Evolutionary conservation across 2,113 vertebrate genomes (phyloP), one percentile per base, ranked within the genome.

Genomic region (Embiotoca jacksoni): DNA sequence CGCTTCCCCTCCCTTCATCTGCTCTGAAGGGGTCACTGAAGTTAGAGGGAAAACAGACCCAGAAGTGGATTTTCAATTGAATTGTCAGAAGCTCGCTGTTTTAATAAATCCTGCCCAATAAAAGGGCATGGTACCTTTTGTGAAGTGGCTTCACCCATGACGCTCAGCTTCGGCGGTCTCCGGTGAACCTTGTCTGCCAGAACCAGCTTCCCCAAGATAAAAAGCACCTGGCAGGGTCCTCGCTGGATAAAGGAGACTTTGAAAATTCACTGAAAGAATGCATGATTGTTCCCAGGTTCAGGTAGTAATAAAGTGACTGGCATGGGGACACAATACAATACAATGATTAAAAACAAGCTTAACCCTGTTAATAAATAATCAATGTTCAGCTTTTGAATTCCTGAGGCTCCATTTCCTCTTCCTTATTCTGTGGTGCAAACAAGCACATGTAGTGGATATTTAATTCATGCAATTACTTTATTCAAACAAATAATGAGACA

Each of bases 31-130:
- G 80, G 72, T 90, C 84, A 83, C 82, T 87, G 78, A 85, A 82
- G 93, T 92, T 82, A 70, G 85, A 87, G 75, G 59, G 73, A 89
- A 92, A 93, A 92, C 88, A 91, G 80, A 88, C 83, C 85, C 88
- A 89, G 85, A 84, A 78, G 86, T 86, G 83, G 72, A 81, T 91
- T 91, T 91, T 78, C 90, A 83, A 91, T 92, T 90, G 89, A 88
- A 91, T 92, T 89, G 88, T 91, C 91, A 88, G 89, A 88, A 89
- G 79, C 83, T 88, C 79, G 76, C 79, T 78, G 83, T 89, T 93
- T 94, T 92, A 92, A 92, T 93, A 92, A 92, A 93, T 87, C 82
- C 80, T 77, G 65, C 70, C 80, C 89, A 93, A 93, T 90, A 88
- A 93, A 93, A 92, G 88, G 88, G 75, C 82, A 89, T 64, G 58